phyloP scores from a whole-genome alignment of 92 coral and sea anemone species.

The Meandrina meandrites region DNA sequence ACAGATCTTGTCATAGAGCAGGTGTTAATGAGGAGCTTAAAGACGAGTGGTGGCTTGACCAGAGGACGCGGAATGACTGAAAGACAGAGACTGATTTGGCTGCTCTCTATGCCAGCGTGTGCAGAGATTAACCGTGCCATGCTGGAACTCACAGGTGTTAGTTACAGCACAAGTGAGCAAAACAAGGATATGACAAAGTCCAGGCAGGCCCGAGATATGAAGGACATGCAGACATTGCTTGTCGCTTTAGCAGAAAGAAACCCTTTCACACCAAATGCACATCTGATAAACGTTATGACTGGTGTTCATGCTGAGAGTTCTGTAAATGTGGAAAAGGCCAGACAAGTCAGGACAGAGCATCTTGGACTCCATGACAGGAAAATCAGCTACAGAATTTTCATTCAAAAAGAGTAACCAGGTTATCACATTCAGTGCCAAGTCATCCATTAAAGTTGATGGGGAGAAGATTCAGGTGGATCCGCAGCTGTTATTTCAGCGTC shows the following conservation, averaged over 20 bases:
- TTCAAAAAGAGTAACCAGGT: conserved; percentile 40
- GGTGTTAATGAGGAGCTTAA: too few species aligned
- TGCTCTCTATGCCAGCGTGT: not conserved
- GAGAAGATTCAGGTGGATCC: conserved; percentile 42
- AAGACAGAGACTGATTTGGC: too few species aligned
- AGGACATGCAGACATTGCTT: conserved; percentile 27
- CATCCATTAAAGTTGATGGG: conserved; percentile 37
- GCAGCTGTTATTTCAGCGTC: conserved; percentile 52
- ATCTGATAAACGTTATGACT: conserved; percentile 38
- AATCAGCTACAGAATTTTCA: conserved; percentile 27
- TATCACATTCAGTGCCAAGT: conserved; percentile 43
- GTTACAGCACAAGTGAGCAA: conserved; percentile 38
- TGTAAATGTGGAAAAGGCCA: conserved; percentile 24
- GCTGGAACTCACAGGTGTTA: conserved; percentile 24
- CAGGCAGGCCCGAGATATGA: conserved; percentile 37
- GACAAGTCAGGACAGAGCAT: conserved; percentile 13
- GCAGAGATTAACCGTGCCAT: conserved; percentile 6
- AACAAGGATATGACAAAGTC: conserved; percentile 44
- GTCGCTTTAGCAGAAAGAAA: conserved; percentile 14
- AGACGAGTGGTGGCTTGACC: too few species aligned
- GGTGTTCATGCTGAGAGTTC: conserved; percentile 22
- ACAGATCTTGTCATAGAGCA: too few species aligned
- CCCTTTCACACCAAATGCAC: conserved; percentile 14
- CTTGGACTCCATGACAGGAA: conserved; percentile 20
- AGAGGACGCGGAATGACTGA: too few species aligned